Conservation (phyloP, 1,140 invertebrate species). For the Cyclina sinensis region DNA sequence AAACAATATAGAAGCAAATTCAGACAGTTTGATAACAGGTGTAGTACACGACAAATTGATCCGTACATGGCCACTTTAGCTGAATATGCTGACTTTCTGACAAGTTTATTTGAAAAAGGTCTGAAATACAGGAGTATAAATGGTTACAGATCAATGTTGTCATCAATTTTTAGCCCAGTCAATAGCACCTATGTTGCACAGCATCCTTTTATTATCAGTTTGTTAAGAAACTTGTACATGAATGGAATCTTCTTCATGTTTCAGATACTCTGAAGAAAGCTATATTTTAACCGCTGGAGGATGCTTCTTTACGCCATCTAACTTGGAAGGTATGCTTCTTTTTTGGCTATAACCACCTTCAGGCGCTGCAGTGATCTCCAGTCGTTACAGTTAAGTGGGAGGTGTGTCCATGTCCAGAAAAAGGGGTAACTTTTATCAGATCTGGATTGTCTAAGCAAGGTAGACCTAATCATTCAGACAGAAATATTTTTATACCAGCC, state of each 20-base stretch:
- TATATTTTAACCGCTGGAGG: slow-evolving; percentile 32
- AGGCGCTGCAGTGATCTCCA: background rate
- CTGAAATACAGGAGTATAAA: slow-evolving; percentile 43
- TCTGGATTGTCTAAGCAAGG: background rate
- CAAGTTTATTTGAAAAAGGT: slow-evolving; percentile 34
- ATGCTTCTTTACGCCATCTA: background rate
- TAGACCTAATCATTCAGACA: background rate
- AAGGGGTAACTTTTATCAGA: background rate
- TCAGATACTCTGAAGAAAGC: slow-evolving; percentile 38
- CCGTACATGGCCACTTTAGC: background rate
- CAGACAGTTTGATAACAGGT: slow-evolving; percentile 44
- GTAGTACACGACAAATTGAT: slow-evolving; percentile 47
- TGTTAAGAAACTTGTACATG: slow-evolving; percentile 11
- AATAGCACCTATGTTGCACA: slow-evolving; percentile 30
- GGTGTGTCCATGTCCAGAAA: background rate
- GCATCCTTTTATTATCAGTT: slow-evolving; percentile 31
- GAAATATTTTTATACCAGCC: slow-evolving; percentile 57
- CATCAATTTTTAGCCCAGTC: slow-evolving; percentile 4
- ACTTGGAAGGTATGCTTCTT: background rate
- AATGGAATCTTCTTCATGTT: slow-evolving; percentile 52
- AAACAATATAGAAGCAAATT: slow-evolving; percentile 49
- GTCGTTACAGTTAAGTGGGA: background rate
- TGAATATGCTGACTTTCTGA: slow-evolving; percentile 49
- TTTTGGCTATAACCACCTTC: background rate
- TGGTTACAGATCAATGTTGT: slow-evolving; percentile 56